phyloP scores from a whole-genome alignment of 2,888 invertebrate species.

The Tuberolachnus salignus region DNA sequence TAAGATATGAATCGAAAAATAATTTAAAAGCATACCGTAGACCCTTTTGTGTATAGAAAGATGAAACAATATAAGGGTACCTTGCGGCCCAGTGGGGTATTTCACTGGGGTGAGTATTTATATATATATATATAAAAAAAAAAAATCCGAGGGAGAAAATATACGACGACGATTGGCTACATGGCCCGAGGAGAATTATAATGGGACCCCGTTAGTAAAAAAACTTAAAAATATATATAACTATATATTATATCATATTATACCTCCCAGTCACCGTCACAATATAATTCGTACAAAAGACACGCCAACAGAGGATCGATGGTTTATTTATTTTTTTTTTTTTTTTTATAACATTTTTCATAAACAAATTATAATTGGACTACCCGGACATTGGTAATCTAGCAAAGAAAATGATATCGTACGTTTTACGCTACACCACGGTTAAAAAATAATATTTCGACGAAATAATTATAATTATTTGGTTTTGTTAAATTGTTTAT shows the following conservation, averaged over 20 bases:
- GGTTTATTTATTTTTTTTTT: no score
- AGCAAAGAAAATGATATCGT: no score
- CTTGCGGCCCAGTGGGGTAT: not conserved
- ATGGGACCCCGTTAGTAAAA: conserved; percentile 21
- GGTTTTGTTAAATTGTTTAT: conserved; percentile 27
- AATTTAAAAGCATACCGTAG: conserved; percentile 23
- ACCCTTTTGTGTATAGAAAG: conserved; percentile 17
- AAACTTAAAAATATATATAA: not conserved
- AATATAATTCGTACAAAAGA: not conserved
- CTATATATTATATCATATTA: not conserved
- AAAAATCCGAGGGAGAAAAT: not conserved
- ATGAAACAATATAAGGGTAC: conserved; percentile 15
- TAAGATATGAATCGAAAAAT: conserved; percentile 51
- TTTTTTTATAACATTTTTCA: not conserved
- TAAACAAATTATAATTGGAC: conserved; percentile 23
- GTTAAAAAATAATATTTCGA: not conserved
- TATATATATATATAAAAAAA: not conserved
- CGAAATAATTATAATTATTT: conserved; percentile 23
- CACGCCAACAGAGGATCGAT: not conserved
- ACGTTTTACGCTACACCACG: no score
- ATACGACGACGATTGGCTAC: not conserved
- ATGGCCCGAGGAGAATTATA: conserved; percentile 31
- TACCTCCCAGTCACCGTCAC: not conserved
- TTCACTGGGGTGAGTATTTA: no score
- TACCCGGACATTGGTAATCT: no score